phyloP scores from a whole-genome alignment of 2,888 invertebrate genomes.

The Drosophila suboccidentalis region DNA sequence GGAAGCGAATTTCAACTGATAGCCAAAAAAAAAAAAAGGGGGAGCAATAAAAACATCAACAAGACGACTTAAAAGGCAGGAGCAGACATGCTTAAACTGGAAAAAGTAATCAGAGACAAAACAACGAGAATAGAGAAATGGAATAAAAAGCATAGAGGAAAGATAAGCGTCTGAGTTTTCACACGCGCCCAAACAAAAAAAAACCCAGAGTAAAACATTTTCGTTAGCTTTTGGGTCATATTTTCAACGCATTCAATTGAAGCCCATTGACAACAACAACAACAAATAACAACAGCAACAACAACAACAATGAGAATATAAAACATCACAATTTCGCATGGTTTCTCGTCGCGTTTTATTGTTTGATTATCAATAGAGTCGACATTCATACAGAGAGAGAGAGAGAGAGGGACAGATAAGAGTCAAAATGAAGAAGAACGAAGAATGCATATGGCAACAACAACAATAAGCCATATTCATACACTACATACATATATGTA shows the following conservation, averaged over 20 bases:
- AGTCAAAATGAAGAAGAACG: constrained; percentile 31
- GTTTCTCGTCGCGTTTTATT: constrained; percentile 66
- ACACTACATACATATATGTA: not conserved
- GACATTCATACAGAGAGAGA: constrained; percentile 16
- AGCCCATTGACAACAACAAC: constrained; percentile 39
- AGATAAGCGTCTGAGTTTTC: constrained; percentile 42
- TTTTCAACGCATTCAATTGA: constrained; percentile 50
- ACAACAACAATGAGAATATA: constrained; percentile 18
- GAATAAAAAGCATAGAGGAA: not conserved
- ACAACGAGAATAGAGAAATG: constrained; percentile 9
- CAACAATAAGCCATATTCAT: constrained; percentile 12
- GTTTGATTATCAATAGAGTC: constrained; percentile 71
- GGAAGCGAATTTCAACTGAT: constrained; percentile 19
- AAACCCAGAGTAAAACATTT: constrained; percentile 12
- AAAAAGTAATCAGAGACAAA: constrained; percentile 45
- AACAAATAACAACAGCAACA: constrained; percentile 29
- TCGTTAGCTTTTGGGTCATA: constrained; percentile 29
- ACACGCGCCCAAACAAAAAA: constrained; percentile 27
- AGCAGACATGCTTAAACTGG: constrained; percentile 35
- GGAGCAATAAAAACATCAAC: constrained; percentile 50
- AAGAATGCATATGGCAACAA: constrained; percentile 10
- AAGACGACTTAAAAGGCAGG: constrained; percentile 35
- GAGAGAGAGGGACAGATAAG: not conserved
- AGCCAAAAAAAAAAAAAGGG: constrained; percentile 23
- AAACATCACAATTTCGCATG: constrained; percentile 51